phyloP scores from a whole-genome alignment of 37 sponge, comb jelly and placozoan species.

The Halichondria panicea region DNA sequence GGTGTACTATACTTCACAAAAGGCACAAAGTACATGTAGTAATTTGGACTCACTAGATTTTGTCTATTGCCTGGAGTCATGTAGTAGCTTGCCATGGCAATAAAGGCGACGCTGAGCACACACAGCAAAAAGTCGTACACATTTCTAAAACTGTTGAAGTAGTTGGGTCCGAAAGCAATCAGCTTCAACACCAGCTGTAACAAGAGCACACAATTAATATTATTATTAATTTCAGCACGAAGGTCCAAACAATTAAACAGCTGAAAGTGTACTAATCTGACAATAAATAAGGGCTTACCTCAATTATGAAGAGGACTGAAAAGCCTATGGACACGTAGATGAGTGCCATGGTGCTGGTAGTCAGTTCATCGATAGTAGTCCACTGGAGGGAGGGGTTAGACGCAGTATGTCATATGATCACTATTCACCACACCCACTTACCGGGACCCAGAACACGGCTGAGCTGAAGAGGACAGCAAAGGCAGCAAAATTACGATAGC shows the following conservation, averaged over 20 bases:
- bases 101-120: constrained; percentile 26
- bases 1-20: too few relatives aligned
- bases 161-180: constrained; percentile 48
- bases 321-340: constrained; percentile 22
- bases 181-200: constrained; percentile 41
- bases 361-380: neutral
- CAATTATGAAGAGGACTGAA: constrained; percentile 30
- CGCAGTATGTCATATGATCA: too few relatives aligned
- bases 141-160: constrained; percentile 61
- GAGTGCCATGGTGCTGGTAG: neutral
- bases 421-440: too few relatives aligned
- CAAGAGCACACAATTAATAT: neutral
- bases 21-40: too few relatives aligned
- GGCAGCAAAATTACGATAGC: constrained; percentile 1
- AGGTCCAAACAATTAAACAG: neutral
- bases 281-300: constrained; percentile 20
- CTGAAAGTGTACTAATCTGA: neutral
- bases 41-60: too few relatives aligned
- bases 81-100: constrained; percentile 21
- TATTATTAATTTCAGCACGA: neutral
- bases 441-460: constrained; percentile 25
- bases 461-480: constrained; percentile 34
- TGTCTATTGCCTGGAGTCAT: too few relatives aligned
- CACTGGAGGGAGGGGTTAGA: constrained; percentile 13
- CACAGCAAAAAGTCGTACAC: constrained; percentile 36